Conservation (phyloP, 2,797 vertebrate species). For the Phoxinus dragarum region DNA sequence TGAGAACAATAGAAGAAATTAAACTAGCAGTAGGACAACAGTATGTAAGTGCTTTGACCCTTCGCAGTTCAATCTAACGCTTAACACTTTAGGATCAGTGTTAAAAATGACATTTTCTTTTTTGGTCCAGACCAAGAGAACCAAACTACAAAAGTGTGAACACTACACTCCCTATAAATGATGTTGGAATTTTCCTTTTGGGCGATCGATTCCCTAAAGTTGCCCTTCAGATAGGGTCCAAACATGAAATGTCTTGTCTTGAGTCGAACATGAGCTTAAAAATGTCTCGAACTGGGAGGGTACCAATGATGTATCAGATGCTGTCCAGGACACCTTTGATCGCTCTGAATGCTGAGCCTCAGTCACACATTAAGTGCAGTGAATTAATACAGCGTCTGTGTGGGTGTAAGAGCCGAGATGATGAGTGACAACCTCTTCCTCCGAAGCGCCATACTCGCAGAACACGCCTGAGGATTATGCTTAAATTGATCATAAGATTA, state of each 20-base stretch:
- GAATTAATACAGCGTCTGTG: slow-evolving; percentile 50
- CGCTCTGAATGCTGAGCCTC: slow-evolving; percentile 54
- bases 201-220: background rate
- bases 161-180: background rate
- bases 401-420: slow-evolving; percentile 45
- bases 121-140: background rate
- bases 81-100: too few relatives aligned
- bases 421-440: slow-evolving; percentile 7
- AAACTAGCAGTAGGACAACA: too few relatives aligned
- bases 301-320: background rate
- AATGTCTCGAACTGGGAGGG: background rate
- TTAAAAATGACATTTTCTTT: too few relatives aligned
- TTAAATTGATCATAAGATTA: slow-evolving; percentile 55
- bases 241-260: background rate
- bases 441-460: background rate
- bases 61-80: too few relatives aligned
- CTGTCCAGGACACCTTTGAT: slow-evolving; percentile 37
- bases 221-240: background rate
- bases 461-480: slow-evolving; percentile 21
- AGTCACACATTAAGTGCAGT: slow-evolving; percentile 59
- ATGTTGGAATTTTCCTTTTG: background rate
- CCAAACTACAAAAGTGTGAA: background rate
- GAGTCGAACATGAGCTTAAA: background rate
- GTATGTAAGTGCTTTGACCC: too few relatives aligned
- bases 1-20: too few relatives aligned